A percentile compares a stretch with the other conserved stretches of the same genome.
phyloP scores from a whole-genome alignment of 2,888 invertebrate species.

The Leptinotarsa peninsularis region DNA sequence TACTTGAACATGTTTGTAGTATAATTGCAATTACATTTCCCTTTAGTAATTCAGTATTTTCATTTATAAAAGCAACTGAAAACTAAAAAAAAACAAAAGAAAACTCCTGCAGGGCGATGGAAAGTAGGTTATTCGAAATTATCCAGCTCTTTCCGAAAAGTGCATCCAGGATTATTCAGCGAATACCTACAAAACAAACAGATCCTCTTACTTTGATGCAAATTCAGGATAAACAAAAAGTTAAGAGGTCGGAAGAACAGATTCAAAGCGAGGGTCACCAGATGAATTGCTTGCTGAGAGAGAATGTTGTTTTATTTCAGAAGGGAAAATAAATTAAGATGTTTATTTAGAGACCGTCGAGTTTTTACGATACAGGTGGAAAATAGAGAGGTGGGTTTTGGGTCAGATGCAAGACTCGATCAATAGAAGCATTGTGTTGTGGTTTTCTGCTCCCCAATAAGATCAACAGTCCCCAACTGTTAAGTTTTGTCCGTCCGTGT shows the following conservation, averaged over 20 bases:
- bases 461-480: too few relatives aligned
- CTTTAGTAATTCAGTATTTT: conserved; percentile 8
- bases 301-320: not conserved
- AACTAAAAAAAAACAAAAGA: not conserved
- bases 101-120: not conserved
- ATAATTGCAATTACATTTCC: conserved; percentile 16
- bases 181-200: conserved; percentile 11
- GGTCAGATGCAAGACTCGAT: not conserved
- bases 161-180: not conserved
- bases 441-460: too few relatives aligned
- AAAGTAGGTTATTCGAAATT: too few relatives aligned
- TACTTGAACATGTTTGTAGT: conserved; percentile 14
- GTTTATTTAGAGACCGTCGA: not conserved
- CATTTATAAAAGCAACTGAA: not conserved
- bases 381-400: not conserved
- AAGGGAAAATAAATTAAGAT: not conserved
- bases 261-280: not conserved
- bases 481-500: too few relatives aligned
- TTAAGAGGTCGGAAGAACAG: not conserved
- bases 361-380: not conserved
- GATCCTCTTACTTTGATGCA: conserved; percentile 18
- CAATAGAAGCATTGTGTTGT: too few relatives aligned
- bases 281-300: not conserved
- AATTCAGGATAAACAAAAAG: conserved; percentile 7
- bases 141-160: too few relatives aligned